A percentile compares a stretch with the other conserved stretches of the same genome.
Evolutionary conservation across 2,888 invertebrate genomes (phyloP).

Genomic region (Cataglyphis albicans): DNA sequence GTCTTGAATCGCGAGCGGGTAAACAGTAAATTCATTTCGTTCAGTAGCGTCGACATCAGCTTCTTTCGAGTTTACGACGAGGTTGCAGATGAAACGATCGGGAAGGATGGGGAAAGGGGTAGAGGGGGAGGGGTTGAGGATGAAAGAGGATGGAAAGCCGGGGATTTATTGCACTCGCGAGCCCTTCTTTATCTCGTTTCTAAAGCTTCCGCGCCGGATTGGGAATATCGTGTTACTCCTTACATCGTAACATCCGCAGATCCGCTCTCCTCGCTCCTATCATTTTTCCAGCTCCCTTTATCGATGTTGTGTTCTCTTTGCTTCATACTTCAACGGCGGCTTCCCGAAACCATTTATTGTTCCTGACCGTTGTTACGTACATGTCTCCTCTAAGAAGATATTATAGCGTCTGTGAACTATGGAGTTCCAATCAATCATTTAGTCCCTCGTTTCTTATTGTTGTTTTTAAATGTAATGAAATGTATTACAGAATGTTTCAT

Average conservation of each 20-base stretch:
- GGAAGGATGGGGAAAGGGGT: not conserved
- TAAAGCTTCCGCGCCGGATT: slow-evolving; percentile 76
- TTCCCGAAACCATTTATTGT: slow-evolving; percentile 52
- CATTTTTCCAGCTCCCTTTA: slow-evolving; percentile 28
- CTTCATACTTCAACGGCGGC: slow-evolving; percentile 30
- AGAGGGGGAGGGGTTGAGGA: not conserved
- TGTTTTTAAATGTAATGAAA: not conserved
- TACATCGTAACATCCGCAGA: slow-evolving; percentile 43
- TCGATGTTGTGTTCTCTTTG: slow-evolving; percentile 12
- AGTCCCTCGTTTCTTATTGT: not conserved
- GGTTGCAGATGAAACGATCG: slow-evolving; percentile 24
- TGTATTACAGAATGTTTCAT: not conserved
- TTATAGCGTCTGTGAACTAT: slow-evolving; percentile 14
- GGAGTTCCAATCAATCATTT: slow-evolving; percentile 7
- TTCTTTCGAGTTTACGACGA: slow-evolving; percentile 41
- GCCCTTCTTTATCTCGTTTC: slow-evolving; percentile 78
- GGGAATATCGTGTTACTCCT: slow-evolving; percentile 71
- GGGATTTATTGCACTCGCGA: slow-evolving; percentile 80
- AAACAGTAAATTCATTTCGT: slow-evolving; percentile 81
- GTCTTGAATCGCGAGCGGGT: slow-evolving; percentile 64
- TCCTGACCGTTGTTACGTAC: slow-evolving; percentile 35
- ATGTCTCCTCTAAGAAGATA: slow-evolving; percentile 6
- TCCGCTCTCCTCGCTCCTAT: slow-evolving; percentile 4
- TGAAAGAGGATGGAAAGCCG: slow-evolving; percentile 49
- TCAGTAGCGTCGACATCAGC: slow-evolving; percentile 70